Percentiles rank a stretch among this genome's conserved stretches.
Conservation (phyloP, 2,797 vertebrate genomes). For the Arrhamphus sclerolepis region DNA sequence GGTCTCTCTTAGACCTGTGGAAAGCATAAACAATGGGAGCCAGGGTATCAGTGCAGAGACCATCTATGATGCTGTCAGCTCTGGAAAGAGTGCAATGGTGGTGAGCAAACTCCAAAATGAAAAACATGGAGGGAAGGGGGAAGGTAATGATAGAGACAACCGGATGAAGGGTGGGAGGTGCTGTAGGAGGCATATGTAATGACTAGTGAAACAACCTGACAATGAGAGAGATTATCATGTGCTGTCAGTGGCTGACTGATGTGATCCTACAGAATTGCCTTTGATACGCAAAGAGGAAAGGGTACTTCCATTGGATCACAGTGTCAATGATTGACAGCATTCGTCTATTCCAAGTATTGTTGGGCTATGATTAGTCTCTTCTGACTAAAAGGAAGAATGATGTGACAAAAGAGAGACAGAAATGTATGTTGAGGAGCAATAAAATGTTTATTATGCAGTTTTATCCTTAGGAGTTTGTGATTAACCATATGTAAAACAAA, state of each 20-base stretch:
- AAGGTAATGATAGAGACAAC: constrained; percentile 24
- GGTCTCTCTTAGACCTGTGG: constrained; percentile 29
- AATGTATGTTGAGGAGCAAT: constrained; percentile 1
- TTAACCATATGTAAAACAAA: too few species aligned
- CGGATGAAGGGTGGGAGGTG: constrained; percentile 38
- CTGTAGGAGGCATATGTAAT: constrained; percentile 51
- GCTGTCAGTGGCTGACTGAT: constrained; percentile 71
- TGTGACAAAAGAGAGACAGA: constrained; percentile 25
- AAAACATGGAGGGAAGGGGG: constrained; percentile 7
- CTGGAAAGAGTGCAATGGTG: constrained; percentile 84
- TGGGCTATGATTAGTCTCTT: constrained; percentile 25
- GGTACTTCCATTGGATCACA: constrained; percentile 33
- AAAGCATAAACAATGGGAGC: constrained; percentile 8
- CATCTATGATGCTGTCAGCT: constrained; percentile 84
- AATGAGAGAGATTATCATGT: constrained; percentile 69
- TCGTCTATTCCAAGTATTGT: constrained; percentile 53
- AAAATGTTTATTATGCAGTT: too few species aligned
- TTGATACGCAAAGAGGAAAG: constrained; percentile 59
- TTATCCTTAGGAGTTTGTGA: too few species aligned
- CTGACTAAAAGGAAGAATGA: constrained; percentile 21
- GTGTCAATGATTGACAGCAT: constrained; percentile 66
- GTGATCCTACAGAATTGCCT: constrained; percentile 56
- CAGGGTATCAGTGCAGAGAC: constrained; percentile 61
- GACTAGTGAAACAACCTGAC: constrained; percentile 54
- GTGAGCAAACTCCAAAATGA: constrained; percentile 74